phyloP scores from a whole-genome alignment of 1,140 invertebrate genomes.

The Anadara kagoshimensis region DNA sequence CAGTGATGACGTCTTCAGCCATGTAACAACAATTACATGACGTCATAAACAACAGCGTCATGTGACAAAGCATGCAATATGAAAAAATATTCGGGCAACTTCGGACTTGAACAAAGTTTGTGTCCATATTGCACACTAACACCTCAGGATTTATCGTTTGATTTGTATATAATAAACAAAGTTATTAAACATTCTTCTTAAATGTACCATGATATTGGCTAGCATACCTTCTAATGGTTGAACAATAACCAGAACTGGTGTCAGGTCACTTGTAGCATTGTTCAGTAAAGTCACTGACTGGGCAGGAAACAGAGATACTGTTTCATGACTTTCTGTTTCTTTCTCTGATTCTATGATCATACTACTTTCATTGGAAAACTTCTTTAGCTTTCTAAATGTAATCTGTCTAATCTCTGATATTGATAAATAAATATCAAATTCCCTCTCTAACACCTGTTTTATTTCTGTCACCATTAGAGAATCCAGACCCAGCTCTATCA shows the following conservation, averaged over 20 bases:
- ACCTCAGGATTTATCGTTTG: too few species aligned
- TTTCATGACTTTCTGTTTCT: not conserved
- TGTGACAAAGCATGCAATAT: too few species aligned
- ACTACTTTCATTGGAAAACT: conserved; percentile 74
- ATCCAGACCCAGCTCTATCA: conserved; percentile 96
- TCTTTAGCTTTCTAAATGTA: conserved; percentile 78
- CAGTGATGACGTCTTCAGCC: too few species aligned
- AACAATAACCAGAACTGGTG: not conserved
- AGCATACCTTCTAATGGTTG: not conserved
- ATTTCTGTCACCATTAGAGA: conserved; percentile 98
- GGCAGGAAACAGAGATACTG: not conserved
- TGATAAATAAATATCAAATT: conserved; percentile 90
- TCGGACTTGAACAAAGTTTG: too few species aligned
- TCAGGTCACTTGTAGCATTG: conserved; percentile 9
- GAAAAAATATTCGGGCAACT: too few species aligned
- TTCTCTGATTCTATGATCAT: not conserved
- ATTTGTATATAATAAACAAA: too few species aligned
- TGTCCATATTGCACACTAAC: too few species aligned
- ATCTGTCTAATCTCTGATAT: conserved; percentile 88
- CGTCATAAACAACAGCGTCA: too few species aligned
- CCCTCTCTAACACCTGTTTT: conserved; percentile 94
- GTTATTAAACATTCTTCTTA: too few species aligned
- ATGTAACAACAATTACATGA: too few species aligned
- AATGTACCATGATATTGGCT: conserved; percentile 1
- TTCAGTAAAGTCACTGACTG: not conserved